These are phyloP conservation scores for Chroicocephalus ridibundus DNA, from an alignment of 2,113 vertebrate genomes.

Conservation along the genomic window DNA sequence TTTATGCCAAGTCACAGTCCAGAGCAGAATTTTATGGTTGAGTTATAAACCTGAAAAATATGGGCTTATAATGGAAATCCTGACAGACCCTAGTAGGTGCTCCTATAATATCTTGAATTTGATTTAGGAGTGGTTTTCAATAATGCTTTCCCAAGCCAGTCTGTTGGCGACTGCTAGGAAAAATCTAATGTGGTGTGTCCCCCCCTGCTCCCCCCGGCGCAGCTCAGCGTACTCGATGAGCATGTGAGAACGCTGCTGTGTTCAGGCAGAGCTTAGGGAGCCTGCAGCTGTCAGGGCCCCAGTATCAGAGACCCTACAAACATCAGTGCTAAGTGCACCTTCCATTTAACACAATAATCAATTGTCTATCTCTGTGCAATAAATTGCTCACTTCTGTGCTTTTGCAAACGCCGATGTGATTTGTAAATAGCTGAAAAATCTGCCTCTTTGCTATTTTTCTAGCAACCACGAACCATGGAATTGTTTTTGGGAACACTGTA, in stretches of 20 bases:
- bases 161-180: slow-evolving; percentile 20
- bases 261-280: background rate
- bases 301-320: background rate
- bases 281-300: background rate
- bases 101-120: slow-evolving; percentile 72
- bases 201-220: background rate
- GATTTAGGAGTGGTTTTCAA: slow-evolving; percentile 75
- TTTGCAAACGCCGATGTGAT: background rate
- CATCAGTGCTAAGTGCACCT: background rate
- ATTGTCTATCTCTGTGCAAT: background rate
- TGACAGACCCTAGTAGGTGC: slow-evolving; percentile 61
- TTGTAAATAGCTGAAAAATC: background rate
- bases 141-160: slow-evolving; percentile 66
- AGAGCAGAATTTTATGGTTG: slow-evolving; percentile 40
- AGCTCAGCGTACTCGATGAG: slow-evolving; percentile 28
- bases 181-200: background rate
- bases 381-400: background rate
- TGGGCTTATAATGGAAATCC: slow-evolving; percentile 73
- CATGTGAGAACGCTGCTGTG: background rate
- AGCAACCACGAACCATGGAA: accelerated
- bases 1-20: slow-evolving; percentile 63
- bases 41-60: slow-evolving; percentile 73
- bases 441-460: background rate
- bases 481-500: background rate
- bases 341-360: slow-evolving; percentile 22